Conservation (phyloP, 2,113 vertebrate genomes). For the Gallinago paraguaiae region DNA sequence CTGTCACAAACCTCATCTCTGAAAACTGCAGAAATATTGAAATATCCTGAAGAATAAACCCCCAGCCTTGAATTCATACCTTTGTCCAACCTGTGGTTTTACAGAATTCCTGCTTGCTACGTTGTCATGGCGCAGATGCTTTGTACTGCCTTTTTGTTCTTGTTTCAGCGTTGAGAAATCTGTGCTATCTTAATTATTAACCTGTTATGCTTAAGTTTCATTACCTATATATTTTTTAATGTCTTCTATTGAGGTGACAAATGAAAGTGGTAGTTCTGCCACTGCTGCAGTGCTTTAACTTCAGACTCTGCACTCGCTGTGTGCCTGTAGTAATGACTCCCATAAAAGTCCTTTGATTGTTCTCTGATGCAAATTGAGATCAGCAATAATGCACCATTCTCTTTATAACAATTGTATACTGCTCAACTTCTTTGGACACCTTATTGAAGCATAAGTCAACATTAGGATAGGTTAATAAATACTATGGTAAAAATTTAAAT, state of each 20-base stretch:
- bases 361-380: slow-evolving; percentile 23
- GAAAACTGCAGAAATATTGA: neutral
- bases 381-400: neutral
- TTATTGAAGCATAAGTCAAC: neutral
- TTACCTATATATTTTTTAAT: slow-evolving; percentile 27
- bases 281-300: neutral
- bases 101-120: neutral
- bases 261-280: slow-evolving; percentile 21
- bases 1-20: neutral
- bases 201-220: slow-evolving; percentile 30
- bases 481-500: neutral
- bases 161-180: neutral
- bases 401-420: neutral
- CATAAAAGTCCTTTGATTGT: slow-evolving; percentile 9
- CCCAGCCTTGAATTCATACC: neutral
- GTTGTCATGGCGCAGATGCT: neutral
- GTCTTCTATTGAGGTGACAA: slow-evolving; percentile 30
- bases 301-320: neutral
- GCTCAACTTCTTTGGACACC: neutral
- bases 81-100: neutral
- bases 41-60: neutral
- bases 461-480: neutral
- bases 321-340: neutral
- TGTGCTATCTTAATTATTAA: slow-evolving; percentile 49
- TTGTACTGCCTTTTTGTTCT: slow-evolving; percentile 32